phyloP scores from a whole-genome alignment of 2,113 vertebrate species.

The Oryzias celebensis region DNA sequence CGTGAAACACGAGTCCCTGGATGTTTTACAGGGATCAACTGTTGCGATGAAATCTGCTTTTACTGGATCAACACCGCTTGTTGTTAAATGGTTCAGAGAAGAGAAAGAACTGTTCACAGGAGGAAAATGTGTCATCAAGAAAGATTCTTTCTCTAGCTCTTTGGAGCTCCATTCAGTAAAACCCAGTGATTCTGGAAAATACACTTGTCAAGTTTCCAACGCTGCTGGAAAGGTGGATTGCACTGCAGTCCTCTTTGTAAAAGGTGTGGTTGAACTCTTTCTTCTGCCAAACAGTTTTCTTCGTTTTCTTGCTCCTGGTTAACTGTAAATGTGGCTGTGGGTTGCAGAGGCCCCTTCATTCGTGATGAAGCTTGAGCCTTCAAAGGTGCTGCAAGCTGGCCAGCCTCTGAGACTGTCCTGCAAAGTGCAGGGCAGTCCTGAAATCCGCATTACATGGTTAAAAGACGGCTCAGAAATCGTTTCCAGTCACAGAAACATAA shows the following conservation, averaged over 20 bases:
- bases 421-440: conserved; percentile 88
- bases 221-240: conserved; percentile 85
- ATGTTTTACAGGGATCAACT: conserved; percentile 81
- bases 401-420: conserved; percentile 84
- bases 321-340: conserved; percentile 43
- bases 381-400: conserved; percentile 82
- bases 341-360: conserved; percentile 90
- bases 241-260: conserved; percentile 88
- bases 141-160: conserved; percentile 85
- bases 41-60: conserved; percentile 85
- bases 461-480: conserved; percentile 85
- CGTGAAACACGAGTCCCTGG: conserved; percentile 81
- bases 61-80: conserved; percentile 86
- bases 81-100: conserved; percentile 89
- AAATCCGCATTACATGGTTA: conserved; percentile 87
- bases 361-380: conserved; percentile 84
- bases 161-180: conserved; percentile 89
- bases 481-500: conserved; percentile 77
- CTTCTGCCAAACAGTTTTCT: conserved; percentile 12
- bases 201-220: conserved; percentile 90
- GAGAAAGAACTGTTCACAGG: conserved; percentile 87
- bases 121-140: conserved; percentile 87
- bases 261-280: conserved; percentile 83
- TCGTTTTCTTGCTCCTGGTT: background rate
- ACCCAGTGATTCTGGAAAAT: conserved; percentile 85